Evolutionary conservation across 2,888 invertebrate genomes (phyloP).

Genomic region (Erynnis tages): DNA sequence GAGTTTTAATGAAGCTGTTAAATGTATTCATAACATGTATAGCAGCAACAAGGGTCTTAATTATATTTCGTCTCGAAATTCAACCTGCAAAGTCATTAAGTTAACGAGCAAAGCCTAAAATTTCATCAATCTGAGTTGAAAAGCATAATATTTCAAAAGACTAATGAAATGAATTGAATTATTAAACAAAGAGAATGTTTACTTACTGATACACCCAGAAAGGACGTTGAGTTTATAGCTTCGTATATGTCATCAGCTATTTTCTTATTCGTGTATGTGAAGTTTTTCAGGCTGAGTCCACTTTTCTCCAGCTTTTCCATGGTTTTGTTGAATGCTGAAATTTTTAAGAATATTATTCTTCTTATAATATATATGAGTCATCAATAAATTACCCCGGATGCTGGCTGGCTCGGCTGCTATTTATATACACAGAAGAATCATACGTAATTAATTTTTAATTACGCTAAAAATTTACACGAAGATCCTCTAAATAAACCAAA

Average conservation of each 20-base stretch:
- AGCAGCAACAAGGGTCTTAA: constrained; percentile 16
- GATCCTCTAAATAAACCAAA: too few relatives aligned
- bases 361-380: too few relatives aligned
- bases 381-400: too few relatives aligned
- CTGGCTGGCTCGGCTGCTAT: too few relatives aligned
- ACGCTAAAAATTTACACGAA: too few relatives aligned
- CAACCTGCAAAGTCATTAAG: constrained; percentile 34
- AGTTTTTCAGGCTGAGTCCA: constrained; percentile 94
- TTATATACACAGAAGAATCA: too few relatives aligned
- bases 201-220: constrained; percentile 97
- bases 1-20: constrained; percentile 15
- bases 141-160: constrained; percentile 24
- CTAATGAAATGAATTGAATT: neutral
- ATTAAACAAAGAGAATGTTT: neutral
- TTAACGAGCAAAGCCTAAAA: constrained; percentile 32
- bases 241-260: constrained; percentile 98
- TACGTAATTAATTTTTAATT: too few relatives aligned
- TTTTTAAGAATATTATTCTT: too few relatives aligned
- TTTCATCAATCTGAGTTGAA: constrained; percentile 21
- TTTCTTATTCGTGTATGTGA: constrained; percentile 96
- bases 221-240: constrained; percentile 99
- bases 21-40: constrained; percentile 12
- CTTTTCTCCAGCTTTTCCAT: constrained; percentile 91
- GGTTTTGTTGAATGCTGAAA: constrained; percentile 96
- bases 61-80: constrained; percentile 29